Percentiles rank a stretch among this genome's conserved stretches.
phyloP scores from a whole-genome alignment of 2,888 invertebrate genomes.

The Phyto melanocephala region DNA sequence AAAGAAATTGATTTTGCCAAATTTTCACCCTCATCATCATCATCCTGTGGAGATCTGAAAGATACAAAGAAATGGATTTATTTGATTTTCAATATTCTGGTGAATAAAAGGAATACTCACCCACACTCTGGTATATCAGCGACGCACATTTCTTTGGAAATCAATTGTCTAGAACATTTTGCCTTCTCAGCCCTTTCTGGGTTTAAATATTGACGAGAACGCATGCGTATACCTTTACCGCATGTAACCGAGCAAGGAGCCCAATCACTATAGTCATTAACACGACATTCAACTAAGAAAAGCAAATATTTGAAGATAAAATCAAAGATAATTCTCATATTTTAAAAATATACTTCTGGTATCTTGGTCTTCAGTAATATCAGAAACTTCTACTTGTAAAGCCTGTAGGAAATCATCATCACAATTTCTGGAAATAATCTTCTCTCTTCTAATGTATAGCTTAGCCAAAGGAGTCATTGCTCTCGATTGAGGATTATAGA shows the following conservation, averaged over 20 bases:
- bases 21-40: slow-evolving; percentile 78
- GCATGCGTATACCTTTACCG: slow-evolving; percentile 91
- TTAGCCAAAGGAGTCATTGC: slow-evolving; percentile 91
- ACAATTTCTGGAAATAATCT: slow-evolving; percentile 86
- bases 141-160: slow-evolving; percentile 94
- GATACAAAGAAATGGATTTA: background rate
- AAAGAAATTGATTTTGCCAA: slow-evolving; percentile 74
- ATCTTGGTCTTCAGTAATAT: slow-evolving; percentile 84
- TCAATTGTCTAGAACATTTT: slow-evolving; percentile 86
- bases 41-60: slow-evolving; percentile 63
- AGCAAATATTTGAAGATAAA: background rate
- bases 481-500: slow-evolving; percentile 86
- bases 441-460: slow-evolving; percentile 87
- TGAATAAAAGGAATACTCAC: slow-evolving; percentile 79
- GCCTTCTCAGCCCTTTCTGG: slow-evolving; percentile 86
- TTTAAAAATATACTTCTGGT: slow-evolving; percentile 82
- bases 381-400: slow-evolving; percentile 82
- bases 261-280: slow-evolving; percentile 88
- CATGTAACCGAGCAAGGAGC: slow-evolving; percentile 91
- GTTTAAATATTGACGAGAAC: slow-evolving; percentile 85
- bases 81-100: background rate
- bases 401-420: slow-evolving; percentile 83
- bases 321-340: background rate
- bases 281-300: slow-evolving; percentile 87
- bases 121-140: slow-evolving; percentile 86